Evolutionary conservation across 2,113 vertebrate species (phyloP), one percentile per base, ranked within the genome.

Genomic region (Macrotis lagotis): DNA sequence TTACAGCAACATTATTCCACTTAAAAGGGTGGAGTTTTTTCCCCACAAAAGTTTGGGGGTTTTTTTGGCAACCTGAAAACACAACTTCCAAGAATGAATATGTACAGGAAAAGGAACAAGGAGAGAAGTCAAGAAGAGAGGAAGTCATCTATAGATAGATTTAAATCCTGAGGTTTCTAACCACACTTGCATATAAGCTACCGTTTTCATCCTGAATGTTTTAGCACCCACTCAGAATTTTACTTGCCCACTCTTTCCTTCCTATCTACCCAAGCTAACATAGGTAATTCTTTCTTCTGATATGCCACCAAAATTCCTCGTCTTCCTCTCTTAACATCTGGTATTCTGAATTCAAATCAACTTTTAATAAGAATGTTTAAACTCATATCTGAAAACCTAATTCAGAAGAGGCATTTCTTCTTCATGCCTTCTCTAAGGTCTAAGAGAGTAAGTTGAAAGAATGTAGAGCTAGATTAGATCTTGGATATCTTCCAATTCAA

Each of bases 281-380:
- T 25, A n/a, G 0, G 4, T n/a, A 74, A 37, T 5, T 83, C 66
- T 83, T 83, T 83, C 3, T 90, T 90, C 37, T 52, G 91, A 93
- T 94, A 90, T 91, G 31, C 94, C 51, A 90, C 48, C 22, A 50
- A 83, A 4, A 50, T 28, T 91, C 31, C 9, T 1, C 44, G 95
- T 49, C 31, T 25, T 53, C 90, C 51, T 96, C 26, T 93, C 10
- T 26, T 94, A 25, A 91, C 31, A 93, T 93, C 91, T 24, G 74
- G 0, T 92, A 25, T 91, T 16, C 50, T 91, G 55, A 51, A 31
- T 28, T 91, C 94, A 91, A 50, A 24, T 83, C 4, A 49, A 50
- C 31, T 28, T 96, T 88, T 48, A 44, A 44, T 83, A 83, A 83
- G n/a, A 83, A 83, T 83, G 6, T 19, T 44, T 83, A 16, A 44